Evolutionary conservation across 2,888 invertebrate genomes (phyloP), one percentile per base, ranked within the genome.

Genomic region (Acleris holmiana): DNA sequence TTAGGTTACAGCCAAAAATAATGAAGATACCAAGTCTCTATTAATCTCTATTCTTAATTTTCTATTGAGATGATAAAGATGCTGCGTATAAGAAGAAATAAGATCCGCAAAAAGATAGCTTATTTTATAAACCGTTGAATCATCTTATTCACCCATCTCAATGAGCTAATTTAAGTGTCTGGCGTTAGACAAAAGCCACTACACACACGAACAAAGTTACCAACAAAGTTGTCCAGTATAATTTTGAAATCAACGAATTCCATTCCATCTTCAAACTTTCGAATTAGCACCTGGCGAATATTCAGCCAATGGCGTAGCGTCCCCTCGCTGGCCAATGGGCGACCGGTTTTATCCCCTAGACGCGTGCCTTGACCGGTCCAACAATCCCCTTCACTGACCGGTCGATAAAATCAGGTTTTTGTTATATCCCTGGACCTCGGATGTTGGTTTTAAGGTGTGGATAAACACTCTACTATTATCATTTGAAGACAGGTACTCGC

Each of bases 301-400:
- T 35, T 56, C 60, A 61, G 71, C 90, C 88, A 89, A 89, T 89
- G 63, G 69, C 68, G 15, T 29, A 58, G 68, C 35, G 35, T 41
- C 76, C 79, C 80, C 77, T 72, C 65, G 71, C 80, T 90, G 89
- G 86, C 92, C 92, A 92, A 88, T 91, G 76, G 77, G 77, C 76
- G 82, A 90, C 90, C 90, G 88, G 90, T 91, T 88, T 68, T 15
- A 69, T 71, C 78, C 74, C 70, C 59, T 58, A 62, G 78, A 75
- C 88, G 77, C 89, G 86, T 86, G 87, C 83, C 76, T 69, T 71
- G 77, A 75, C 82, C 81, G 73, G 80, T 80, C 76, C 73, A 66
- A 76, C 66, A 75, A 76, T 68, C 56, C 60, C 64, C 55, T 63
- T 59, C 66, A 62, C 68, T 66, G 61, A 55, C 47, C 67, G 68